These are phyloP conservation scores for Stratiomys singularior DNA, from an alignment of 2,888 invertebrate genomes.

Conservation along the genomic window DNA sequence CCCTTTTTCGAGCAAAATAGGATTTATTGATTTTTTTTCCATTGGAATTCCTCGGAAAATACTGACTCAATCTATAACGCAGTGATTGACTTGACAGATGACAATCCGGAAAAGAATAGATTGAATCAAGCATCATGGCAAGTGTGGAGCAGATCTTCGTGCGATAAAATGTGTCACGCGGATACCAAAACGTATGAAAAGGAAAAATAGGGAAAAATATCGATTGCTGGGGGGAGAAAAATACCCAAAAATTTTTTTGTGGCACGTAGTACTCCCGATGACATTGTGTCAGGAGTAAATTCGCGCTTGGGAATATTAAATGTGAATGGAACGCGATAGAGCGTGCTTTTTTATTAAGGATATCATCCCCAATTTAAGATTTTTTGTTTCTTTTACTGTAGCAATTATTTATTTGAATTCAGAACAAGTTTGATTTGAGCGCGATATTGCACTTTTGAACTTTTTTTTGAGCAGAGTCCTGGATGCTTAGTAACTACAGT, in stretches of 20 bases:
- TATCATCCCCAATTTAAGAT: no score
- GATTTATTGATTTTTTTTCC: constrained; percentile 3
- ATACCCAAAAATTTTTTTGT: not conserved
- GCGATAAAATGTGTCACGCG: not conserved
- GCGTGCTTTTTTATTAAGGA: no score
- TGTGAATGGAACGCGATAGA: no score
- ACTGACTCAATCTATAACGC: constrained; percentile 1
- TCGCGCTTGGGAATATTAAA: not conserved
- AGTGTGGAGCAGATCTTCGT: no score
- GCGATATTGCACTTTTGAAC: no score
- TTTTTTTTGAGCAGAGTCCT: no score
- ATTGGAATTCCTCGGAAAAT: not conserved
- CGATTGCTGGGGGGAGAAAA: not conserved
- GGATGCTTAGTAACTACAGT: no score
- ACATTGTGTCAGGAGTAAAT: not conserved
- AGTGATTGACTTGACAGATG: constrained; percentile 1
- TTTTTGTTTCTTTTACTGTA: no score
- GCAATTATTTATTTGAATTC: no score
- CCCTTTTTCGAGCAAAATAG: not conserved
- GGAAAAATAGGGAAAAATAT: not conserved
- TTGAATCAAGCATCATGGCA: constrained; percentile 4
- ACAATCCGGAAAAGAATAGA: constrained; percentile 9
- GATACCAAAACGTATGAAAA: not conserved
- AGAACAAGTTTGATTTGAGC: no score
- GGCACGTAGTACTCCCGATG: not conserved